Percentiles rank a stretch among this genome's conserved stretches.
Conservation (phyloP, 2,888 invertebrate genomes). For the Bugula neritina region DNA sequence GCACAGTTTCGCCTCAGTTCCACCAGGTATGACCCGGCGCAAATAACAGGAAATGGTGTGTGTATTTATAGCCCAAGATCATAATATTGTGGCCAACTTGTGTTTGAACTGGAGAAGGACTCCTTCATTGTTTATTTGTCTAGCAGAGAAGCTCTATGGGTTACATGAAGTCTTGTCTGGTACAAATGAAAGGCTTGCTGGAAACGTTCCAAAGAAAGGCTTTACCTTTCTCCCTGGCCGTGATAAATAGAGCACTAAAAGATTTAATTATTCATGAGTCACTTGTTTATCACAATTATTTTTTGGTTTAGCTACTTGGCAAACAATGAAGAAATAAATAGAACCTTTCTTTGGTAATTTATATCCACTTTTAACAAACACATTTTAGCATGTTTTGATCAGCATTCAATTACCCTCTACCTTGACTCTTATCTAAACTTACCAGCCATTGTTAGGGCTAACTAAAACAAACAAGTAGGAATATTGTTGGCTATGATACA, state of each 20-base stretch:
- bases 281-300: conserved; percentile 2
- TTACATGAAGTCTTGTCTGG: not conserved
- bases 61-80: not conserved
- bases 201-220: not conserved
- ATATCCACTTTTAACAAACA: conserved; percentile 20
- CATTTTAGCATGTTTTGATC: conserved; percentile 1
- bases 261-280: conserved; percentile 13
- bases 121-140: not conserved
- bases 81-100: not conserved
- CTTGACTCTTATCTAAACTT: not conserved
- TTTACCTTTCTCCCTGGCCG: not conserved
- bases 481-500: too few species aligned
- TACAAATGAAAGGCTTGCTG: not conserved
- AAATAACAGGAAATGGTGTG: not conserved
- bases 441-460: not conserved
- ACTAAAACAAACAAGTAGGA: not conserved
- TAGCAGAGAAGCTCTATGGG: not conserved
- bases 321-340: not conserved
- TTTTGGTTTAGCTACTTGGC: not conserved
- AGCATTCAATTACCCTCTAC: not conserved
- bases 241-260: not conserved
- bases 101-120: not conserved
- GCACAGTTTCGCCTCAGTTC: not conserved
- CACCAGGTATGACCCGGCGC: not conserved
- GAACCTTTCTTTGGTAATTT: not conserved